phyloP scores from a whole-genome alignment of 53 echinoderm and acorn worm species.

The Apostichopus leukothele region DNA sequence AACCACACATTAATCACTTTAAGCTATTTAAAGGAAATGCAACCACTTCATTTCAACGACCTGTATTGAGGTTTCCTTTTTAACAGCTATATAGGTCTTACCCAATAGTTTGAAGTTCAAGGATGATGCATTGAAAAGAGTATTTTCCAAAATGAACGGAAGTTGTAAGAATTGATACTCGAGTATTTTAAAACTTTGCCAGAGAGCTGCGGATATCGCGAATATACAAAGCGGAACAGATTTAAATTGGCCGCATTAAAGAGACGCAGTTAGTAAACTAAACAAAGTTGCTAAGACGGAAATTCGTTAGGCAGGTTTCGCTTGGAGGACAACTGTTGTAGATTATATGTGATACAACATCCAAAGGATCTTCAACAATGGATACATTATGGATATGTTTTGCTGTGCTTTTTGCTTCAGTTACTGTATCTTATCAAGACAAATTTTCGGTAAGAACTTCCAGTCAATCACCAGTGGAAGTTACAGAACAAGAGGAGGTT shows the following conservation, averaged over 20 bases:
- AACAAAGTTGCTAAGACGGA: too few relatives aligned
- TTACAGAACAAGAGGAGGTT: neutral
- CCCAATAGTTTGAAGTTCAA: neutral
- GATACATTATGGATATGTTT: slow-evolving; percentile 13
- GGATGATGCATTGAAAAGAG: neutral
- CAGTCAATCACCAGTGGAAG: neutral
- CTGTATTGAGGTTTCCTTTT: neutral
- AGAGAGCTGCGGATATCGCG: neutral
- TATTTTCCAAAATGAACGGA: neutral
- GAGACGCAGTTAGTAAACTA: too few relatives aligned
- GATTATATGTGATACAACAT: too few relatives aligned
- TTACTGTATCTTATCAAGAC: neutral
- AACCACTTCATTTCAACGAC: too few relatives aligned
- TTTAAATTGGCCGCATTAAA: neutral
- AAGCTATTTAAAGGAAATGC: too few relatives aligned
- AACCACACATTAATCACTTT: too few relatives aligned
- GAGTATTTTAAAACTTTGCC: neutral
- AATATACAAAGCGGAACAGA: neutral
- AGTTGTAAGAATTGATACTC: neutral
- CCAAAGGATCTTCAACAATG: neutral
- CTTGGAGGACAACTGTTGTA: too few relatives aligned
- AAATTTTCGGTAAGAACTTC: neutral
- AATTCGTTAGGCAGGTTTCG: too few relatives aligned
- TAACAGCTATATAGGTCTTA: neutral
- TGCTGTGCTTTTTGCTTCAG: neutral